Evolutionary conservation across 1,140 invertebrate species (phyloP).

Genomic region (Heliconius eleuchia): DNA sequence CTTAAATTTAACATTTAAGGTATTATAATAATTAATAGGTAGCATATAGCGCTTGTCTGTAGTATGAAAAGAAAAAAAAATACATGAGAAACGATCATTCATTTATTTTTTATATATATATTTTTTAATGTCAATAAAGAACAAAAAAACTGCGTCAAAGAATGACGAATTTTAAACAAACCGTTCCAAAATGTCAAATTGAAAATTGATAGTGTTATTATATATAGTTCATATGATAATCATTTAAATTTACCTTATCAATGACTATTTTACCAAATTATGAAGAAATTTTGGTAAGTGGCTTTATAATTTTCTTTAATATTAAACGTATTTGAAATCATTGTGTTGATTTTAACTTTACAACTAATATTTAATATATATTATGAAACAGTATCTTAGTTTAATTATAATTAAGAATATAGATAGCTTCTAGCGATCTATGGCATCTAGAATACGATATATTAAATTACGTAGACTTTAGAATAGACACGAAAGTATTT

Average conservation of each 20-base stretch:
- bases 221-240: no score
- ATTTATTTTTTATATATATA: no score
- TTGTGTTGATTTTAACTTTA: neutral
- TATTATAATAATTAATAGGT: slow-evolving; percentile 29
- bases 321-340: neutral
- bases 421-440: slow-evolving; percentile 43
- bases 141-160: no score
- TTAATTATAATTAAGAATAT: slow-evolving; percentile 20
- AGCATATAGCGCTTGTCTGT: slow-evolving; percentile 34
- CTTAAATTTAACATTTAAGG: slow-evolving; percentile 21
- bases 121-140: no score
- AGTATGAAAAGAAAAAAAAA: no score
- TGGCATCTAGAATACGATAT: slow-evolving; percentile 33
- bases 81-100: no score
- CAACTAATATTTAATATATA: slow-evolving; percentile 9
- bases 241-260: no score
- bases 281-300: neutral
- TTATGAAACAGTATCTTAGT: neutral
- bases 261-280: neutral
- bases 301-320: no score
- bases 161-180: no score
- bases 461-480: slow-evolving; percentile 31
- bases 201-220: no score
- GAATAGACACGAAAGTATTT: slow-evolving; percentile 41
- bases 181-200: no score